Evolutionary conservation across 2,113 vertebrate species (phyloP), one percentile per base, ranked within the genome.

Genomic region (Macheiramphus alcinus): DNA sequence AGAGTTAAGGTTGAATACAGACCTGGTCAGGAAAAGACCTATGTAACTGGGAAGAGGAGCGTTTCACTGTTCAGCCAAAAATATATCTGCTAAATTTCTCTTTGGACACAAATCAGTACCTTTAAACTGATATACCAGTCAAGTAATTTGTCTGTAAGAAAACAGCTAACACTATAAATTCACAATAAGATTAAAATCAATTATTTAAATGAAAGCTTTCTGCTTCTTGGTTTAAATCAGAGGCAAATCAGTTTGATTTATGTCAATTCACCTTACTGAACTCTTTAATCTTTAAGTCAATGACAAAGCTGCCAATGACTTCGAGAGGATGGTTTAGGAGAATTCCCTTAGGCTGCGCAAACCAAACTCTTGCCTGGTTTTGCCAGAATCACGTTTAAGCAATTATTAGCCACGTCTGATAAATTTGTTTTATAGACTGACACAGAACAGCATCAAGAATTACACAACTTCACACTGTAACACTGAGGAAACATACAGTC

Each of bases 121-220:
- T 81, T 81, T 58, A 38, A 61, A 80, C 67, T 34, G 70, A 89
- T 31, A 79, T 16, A 42, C 13, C 61, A 75, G 14, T 40, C 45
- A 80, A 80, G 52, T 20, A 34, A 67, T 79, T n/a, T 23, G 47
- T 13, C 70, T 84, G n/a, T 32, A 65, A 75, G 73, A 95, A 96
- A 89, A 94, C 18, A 72, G 55, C n/a, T 73, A 91, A 82, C 59
- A 32, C 73, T 87, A 72, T 71, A 94, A 94, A 93, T 95, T 79
- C 76, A 93, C 87, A 65, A 43, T 91, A 91, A 88, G 87, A 95
- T 88, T 89, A 38, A 91, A 95, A 96, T 93, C 66, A 83, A 92
- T 96, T 93, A 93, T 90, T 96, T 83, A 94, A 94, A 95, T 91
- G 36, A 65, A 93, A 92, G 76, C 85, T 91, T 95, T 79, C 93